phyloP scores from a whole-genome alignment of 2,888 invertebrate species.

The Cataglyphis altisquamis region DNA sequence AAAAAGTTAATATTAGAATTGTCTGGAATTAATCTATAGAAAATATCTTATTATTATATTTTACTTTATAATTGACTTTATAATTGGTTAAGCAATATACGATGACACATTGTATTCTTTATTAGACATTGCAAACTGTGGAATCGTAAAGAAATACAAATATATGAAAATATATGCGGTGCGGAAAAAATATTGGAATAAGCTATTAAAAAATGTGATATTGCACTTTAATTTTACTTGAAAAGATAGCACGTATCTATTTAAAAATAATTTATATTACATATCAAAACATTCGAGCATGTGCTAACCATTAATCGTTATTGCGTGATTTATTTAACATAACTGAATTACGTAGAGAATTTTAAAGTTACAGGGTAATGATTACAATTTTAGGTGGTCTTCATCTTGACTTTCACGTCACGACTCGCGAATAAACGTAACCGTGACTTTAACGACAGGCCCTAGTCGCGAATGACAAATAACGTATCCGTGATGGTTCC shows the following conservation, averaged over 20 bases:
- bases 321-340: not conserved
- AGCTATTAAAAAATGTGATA: not conserved
- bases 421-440: slow-evolving; percentile 25
- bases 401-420: slow-evolving; percentile 22
- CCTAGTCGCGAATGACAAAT: not conserved
- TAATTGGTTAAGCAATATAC: too few species aligned
- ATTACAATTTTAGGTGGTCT: slow-evolving; percentile 13
- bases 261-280: not conserved
- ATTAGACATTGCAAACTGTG: not conserved
- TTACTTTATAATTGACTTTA: too few species aligned
- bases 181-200: not conserved
- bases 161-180: not conserved
- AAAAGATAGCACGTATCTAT: not conserved
- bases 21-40: too few species aligned
- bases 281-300: not conserved
- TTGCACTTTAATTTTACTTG: not conserved
- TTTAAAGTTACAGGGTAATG: not conserved
- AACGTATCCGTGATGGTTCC: not conserved
- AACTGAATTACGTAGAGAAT: not conserved
- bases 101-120: too few species aligned
- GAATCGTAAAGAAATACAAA: not conserved
- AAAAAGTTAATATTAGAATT: not conserved
- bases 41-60: too few species aligned
- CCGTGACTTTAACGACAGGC: not conserved
- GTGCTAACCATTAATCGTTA: not conserved